Conservation (phyloP, 2,113 vertebrate species). For the Sterna hirundo region DNA sequence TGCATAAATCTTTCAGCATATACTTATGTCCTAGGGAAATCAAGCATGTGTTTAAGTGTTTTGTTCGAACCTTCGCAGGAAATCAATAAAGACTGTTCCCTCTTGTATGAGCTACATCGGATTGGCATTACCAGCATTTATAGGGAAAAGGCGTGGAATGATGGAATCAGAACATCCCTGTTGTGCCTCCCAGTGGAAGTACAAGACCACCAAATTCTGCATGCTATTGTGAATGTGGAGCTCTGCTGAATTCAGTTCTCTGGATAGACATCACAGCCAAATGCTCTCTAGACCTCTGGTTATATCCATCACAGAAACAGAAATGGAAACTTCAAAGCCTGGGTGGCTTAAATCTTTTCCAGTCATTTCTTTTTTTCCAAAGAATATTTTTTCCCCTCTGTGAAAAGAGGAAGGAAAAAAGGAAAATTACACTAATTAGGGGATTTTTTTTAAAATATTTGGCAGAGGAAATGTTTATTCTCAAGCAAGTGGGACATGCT, state of each 20-base stretch:
- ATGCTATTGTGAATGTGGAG: not conserved
- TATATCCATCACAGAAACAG: not conserved
- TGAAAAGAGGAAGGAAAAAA: slow-evolving; percentile 10
- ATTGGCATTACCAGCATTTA: not conserved
- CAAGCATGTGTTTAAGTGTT: not conserved
- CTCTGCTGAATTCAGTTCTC: not conserved
- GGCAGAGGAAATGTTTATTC: slow-evolving; percentile 27
- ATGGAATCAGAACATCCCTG: not conserved
- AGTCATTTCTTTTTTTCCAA: not conserved
- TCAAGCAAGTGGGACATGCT: not conserved
- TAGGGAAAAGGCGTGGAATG: not conserved
- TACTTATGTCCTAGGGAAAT: not conserved
- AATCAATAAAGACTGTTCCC: not conserved
- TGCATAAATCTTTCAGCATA: not conserved
- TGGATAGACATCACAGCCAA: not conserved
- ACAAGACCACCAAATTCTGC: not conserved
- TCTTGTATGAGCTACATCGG: not conserved
- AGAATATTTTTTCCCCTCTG: not conserved
- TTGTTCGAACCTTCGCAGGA: not conserved
- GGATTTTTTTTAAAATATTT: not conserved
- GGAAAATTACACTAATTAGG: slow-evolving; percentile 6
- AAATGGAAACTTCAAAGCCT: slow-evolving; percentile 28
- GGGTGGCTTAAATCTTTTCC: slow-evolving; percentile 34
- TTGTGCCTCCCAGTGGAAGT: not conserved
- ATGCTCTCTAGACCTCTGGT: not conserved